Evolutionary conservation across 2,113 vertebrate genomes (phyloP).

Genomic region (Anarrhichthys ocellatus): DNA sequence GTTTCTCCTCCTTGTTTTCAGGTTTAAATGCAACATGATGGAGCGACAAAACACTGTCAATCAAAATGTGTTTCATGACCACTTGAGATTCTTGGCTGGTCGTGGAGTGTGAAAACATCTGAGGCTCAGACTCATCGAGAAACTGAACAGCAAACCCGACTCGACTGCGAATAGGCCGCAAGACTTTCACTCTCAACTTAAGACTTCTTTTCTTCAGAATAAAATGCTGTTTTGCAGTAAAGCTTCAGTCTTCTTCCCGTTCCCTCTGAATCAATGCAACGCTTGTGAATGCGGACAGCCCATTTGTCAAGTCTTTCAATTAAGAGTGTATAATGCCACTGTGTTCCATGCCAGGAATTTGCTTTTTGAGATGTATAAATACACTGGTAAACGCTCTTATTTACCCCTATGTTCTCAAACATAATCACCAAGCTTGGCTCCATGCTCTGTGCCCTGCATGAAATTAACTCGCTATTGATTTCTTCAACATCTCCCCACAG

Average conservation of each 20-base stretch:
- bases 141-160: slow-evolving; percentile 65
- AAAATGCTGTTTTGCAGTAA: slow-evolving; percentile 53
- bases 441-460: slow-evolving; percentile 68
- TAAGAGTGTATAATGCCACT: slow-evolving; percentile 57
- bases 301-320: slow-evolving; percentile 79
- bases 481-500: slow-evolving; percentile 52
- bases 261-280: slow-evolving; percentile 56
- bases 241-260: slow-evolving; percentile 38
- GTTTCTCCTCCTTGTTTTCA: slow-evolving; percentile 58
- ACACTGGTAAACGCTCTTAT: slow-evolving; percentile 72
- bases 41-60: slow-evolving; percentile 76
- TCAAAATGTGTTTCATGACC: slow-evolving; percentile 76
- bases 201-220: slow-evolving; percentile 35
- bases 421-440: slow-evolving; percentile 72
- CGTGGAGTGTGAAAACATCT: slow-evolving; percentile 66
- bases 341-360: slow-evolving; percentile 58
- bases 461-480: slow-evolving; percentile 77
- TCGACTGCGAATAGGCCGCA: slow-evolving; percentile 61
- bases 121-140: slow-evolving; percentile 62
- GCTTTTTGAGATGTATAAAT: slow-evolving; percentile 70
- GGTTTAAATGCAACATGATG: slow-evolving; percentile 66
- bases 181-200: slow-evolving; percentile 45
- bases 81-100: slow-evolving; percentile 75
- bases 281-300: slow-evolving; percentile 66
- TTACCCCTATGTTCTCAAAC: slow-evolving; percentile 68